Conservation (phyloP, 2,113 vertebrate genomes). For the Chinchilla lanigera region DNA sequence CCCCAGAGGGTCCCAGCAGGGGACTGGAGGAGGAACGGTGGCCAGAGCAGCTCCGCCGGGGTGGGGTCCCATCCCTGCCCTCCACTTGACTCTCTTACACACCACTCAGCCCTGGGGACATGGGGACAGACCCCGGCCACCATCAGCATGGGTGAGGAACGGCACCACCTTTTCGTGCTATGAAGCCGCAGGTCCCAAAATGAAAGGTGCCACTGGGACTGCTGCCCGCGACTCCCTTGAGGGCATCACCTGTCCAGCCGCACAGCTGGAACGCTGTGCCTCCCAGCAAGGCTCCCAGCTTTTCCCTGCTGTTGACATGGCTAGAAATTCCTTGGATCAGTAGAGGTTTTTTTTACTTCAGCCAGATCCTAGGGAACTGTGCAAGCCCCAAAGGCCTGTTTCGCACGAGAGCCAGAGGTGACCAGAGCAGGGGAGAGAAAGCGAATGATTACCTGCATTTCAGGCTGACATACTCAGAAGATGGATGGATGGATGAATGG, state of each 20-base stretch:
- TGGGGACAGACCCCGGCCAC: background rate
- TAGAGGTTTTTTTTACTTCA: background rate
- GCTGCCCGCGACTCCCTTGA: background rate
- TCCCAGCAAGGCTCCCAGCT: background rate
- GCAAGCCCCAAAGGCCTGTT: background rate
- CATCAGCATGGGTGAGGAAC: background rate
- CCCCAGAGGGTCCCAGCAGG: background rate
- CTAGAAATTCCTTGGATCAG: background rate
- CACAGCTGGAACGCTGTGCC: background rate
- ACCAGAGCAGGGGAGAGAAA: background rate
- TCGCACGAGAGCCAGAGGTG: background rate
- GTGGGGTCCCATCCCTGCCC: background rate
- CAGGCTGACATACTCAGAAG: background rate
- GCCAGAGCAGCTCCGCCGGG: slow-evolving; percentile 59
- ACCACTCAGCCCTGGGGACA: background rate
- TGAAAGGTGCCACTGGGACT: background rate
- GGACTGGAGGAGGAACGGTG: background rate
- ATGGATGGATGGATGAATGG: background rate
- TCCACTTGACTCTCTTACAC: background rate
- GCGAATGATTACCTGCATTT: background rate
- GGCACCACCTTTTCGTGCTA: background rate
- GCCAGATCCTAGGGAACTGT: background rate
- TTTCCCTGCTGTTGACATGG: background rate
- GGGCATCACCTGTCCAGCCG: background rate
- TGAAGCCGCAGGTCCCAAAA: background rate